Conservation (phyloP, 30 jellyfish, hydroid and myxozoan species). For the Pseudorhiza aurosa region DNA sequence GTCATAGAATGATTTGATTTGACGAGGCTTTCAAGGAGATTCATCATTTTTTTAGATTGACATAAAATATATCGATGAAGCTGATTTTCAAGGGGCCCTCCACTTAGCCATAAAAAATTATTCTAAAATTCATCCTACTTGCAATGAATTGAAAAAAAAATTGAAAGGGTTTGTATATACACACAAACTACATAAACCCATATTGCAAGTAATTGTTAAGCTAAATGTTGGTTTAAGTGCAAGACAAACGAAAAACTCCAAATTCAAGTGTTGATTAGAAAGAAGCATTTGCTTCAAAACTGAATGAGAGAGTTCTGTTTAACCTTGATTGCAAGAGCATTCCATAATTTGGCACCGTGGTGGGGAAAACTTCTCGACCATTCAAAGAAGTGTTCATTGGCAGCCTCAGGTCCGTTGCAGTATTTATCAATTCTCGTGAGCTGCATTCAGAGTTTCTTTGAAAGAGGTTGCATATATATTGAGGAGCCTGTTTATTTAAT, state of each 20-base stretch:
- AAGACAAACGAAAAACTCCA: neutral
- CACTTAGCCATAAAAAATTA: too few species aligned
- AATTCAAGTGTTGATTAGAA: neutral
- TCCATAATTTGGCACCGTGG: slow-evolving; percentile 14
- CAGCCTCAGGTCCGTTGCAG: slow-evolving; percentile 11
- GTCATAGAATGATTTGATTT: too few species aligned
- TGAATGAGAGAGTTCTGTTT: slow-evolving; percentile 6
- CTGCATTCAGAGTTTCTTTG: neutral
- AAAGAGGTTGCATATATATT: neutral
- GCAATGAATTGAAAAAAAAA: neutral
- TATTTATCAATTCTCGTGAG: slow-evolving; percentile 7
- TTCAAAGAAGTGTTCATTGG: slow-evolving; percentile 1
- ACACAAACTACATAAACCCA: neutral
- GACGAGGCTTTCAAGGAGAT: too few species aligned
- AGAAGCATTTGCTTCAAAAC: slow-evolving; percentile 2
- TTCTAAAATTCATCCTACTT: too few species aligned
- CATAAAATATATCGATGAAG: too few species aligned
- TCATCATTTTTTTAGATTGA: too few species aligned
- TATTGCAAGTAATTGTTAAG: neutral
- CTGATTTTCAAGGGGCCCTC: slow-evolving; percentile 14
- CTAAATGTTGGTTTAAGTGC: neutral
- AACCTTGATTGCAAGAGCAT: neutral
- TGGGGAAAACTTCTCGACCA: neutral
- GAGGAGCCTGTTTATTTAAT: slow-evolving; percentile 1
- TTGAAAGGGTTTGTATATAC: neutral